These are phyloP conservation scores for Cynoglossus semilaevis DNA, from an alignment of 2,113 vertebrate species.

Conservation along the genomic window DNA sequence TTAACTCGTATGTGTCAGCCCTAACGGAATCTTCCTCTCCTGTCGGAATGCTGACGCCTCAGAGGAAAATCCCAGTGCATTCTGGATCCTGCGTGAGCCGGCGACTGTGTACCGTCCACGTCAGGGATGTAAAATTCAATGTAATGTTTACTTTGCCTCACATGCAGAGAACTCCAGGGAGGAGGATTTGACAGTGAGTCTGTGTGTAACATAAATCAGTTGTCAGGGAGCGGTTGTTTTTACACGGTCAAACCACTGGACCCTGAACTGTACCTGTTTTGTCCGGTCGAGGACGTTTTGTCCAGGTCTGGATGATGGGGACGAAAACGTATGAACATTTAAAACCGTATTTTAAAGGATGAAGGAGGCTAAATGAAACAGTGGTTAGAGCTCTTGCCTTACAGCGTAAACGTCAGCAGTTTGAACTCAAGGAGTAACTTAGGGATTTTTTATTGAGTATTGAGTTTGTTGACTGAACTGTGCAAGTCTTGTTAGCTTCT, in stretches of 20 bases:
- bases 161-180: neutral
- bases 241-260: constrained; percentile 43
- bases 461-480: no score
- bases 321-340: no score
- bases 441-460: no score
- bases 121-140: neutral
- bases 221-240: constrained; percentile 8
- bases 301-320: no score
- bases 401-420: no score
- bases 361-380: no score
- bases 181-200: neutral
- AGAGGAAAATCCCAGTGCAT: constrained; percentile 40
- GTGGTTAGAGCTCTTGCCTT: no score
- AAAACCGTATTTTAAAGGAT: no score
- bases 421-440: no score
- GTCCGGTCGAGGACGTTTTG: no score
- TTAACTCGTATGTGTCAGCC: constrained; percentile 71
- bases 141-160: constrained; percentile 43
- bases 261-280: no score
- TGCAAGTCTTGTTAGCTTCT: no score
- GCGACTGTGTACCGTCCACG: constrained; percentile 32
- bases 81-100: constrained; percentile 24
- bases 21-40: constrained; percentile 60
- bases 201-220: constrained; percentile 1
- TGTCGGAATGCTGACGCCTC: constrained; percentile 33